These are phyloP conservation scores for Palythoa grandis DNA, from an alignment of 92 coral and sea anemone genomes.

Conservation along the genomic window DNA sequence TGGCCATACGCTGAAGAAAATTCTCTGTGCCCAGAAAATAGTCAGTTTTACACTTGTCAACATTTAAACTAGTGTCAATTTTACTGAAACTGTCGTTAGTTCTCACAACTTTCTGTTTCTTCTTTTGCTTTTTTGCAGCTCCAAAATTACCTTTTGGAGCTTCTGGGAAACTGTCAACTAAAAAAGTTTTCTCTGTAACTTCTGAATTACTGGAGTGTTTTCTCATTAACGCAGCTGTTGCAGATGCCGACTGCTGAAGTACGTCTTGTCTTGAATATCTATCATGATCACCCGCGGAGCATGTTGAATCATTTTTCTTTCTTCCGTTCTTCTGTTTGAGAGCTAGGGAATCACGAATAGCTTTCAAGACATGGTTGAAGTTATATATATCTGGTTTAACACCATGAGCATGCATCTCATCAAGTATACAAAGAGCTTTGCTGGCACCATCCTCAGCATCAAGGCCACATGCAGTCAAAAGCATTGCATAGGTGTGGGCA, in stretches of 20 bases:
- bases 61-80: not conserved
- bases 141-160: not conserved
- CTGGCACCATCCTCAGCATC: slow-evolving; percentile 61
- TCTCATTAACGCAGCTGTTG: not conserved
- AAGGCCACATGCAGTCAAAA: slow-evolving; percentile 68
- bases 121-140: not conserved
- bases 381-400: slow-evolving; percentile 75
- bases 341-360: slow-evolving; percentile 59
- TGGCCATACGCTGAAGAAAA: slow-evolving; percentile 81
- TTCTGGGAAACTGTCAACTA: not conserved
- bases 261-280: not conserved
- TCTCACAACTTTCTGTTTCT: not conserved
- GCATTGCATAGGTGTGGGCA: slow-evolving; percentile 66
- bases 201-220: not conserved
- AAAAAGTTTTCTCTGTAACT: not conserved
- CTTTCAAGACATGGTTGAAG: slow-evolving; percentile 73
- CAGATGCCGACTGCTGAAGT: not conserved
- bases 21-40: slow-evolving; percentile 71
- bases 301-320: not conserved
- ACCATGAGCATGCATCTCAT: slow-evolving; percentile 71
- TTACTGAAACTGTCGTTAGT: not conserved
- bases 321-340: not conserved
- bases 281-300: not conserved
- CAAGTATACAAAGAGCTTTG: slow-evolving; percentile 59
- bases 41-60: not conserved